Evolutionary conservation across 1,140 invertebrate species (phyloP), one percentile per base, ranked within the genome.

Genomic region (Hylaeus anthracinus): DNA sequence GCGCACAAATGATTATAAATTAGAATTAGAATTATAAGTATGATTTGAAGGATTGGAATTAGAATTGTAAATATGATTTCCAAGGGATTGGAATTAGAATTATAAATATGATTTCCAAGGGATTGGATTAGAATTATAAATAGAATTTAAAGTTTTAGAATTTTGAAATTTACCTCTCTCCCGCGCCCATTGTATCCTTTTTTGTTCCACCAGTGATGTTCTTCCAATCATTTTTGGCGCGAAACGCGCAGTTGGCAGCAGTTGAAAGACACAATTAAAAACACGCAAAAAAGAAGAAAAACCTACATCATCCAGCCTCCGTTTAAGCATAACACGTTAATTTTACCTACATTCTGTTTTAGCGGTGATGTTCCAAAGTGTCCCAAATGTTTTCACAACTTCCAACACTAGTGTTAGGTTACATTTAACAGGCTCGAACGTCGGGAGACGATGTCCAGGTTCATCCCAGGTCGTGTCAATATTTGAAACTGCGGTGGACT

Each of bases 151-250:
- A 8, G 45, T 48, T 1, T 43, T 39, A 14, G 12, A 60, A 55
- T 81, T 45, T 39, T 0, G 61, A 56, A 37, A 80, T 90, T 81
- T 94, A 96, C 96, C 96, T 94, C 94, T 95, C 93, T 97, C 96
- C 90, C 93, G 94, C 72, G 96, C 96, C 96, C 96, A 97, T 94
- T 97, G 96, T 79, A 95, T 93, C 91, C 95, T 95, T 91, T 97
- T 97, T 90, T 96, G 95, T 91, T 97, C 96, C 79, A 97, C 91
- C 83, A 97, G 92, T 65, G 95, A 95, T 64, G 94, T 92, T 86
- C 92, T 94, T 91, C 92, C 89, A 79, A 90, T 90, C 90, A 92
- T 90, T 55, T 72, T 88, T 74, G 61, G 75, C 87, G 79, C 78
- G 76, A 63, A 48, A 39, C 63, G 56, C 72, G 70, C 78, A 58